phyloP scores from a whole-genome alignment of 2,888 invertebrate genomes.

The Cremastobaeus sp. region DNA sequence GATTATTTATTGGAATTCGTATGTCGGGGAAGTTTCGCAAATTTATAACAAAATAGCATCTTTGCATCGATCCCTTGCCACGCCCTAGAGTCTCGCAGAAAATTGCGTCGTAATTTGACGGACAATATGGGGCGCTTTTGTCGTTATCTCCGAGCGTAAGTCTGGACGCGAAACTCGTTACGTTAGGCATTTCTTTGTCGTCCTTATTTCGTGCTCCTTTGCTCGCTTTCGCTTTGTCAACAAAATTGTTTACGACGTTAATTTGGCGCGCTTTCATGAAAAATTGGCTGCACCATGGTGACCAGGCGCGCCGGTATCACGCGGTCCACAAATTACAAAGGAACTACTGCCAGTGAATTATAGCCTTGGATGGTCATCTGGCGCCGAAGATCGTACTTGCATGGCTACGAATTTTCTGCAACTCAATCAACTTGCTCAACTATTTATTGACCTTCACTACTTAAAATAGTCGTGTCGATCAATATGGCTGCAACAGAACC shows the following conservation, averaged over 20 bases:
- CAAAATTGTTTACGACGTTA: constrained; percentile 66
- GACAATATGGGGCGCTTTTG: constrained; percentile 42
- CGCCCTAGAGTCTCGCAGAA: constrained; percentile 16
- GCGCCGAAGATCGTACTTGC: constrained; percentile 54
- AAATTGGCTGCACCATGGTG: constrained; percentile 59
- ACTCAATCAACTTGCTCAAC: not conserved
- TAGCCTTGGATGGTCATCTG: constrained; percentile 62
- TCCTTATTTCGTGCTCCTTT: constrained; percentile 40
- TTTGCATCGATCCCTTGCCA: constrained; percentile 4
- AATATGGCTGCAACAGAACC: no score
- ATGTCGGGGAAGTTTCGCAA: not conserved
- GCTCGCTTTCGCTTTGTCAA: constrained; percentile 58
- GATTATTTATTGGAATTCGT: no score
- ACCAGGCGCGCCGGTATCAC: constrained; percentile 49
- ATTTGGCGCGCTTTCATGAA: constrained; percentile 65
- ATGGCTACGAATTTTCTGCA: constrained; percentile 46
- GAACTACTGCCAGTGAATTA: constrained; percentile 61
- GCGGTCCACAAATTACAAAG: constrained; percentile 63
- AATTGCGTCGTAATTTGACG: constrained; percentile 48
- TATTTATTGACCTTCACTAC: no score
- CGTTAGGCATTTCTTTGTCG: constrained; percentile 55
- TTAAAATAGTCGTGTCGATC: no score
- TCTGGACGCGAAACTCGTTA: constrained; percentile 49
- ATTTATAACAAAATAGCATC: not conserved
- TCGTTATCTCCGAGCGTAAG: constrained; percentile 36